Percentiles rank a stretch among this genome's conserved stretches.
phyloP scores from a whole-genome alignment of 2,888 invertebrate genomes.

The Cistogaster globosa region DNA sequence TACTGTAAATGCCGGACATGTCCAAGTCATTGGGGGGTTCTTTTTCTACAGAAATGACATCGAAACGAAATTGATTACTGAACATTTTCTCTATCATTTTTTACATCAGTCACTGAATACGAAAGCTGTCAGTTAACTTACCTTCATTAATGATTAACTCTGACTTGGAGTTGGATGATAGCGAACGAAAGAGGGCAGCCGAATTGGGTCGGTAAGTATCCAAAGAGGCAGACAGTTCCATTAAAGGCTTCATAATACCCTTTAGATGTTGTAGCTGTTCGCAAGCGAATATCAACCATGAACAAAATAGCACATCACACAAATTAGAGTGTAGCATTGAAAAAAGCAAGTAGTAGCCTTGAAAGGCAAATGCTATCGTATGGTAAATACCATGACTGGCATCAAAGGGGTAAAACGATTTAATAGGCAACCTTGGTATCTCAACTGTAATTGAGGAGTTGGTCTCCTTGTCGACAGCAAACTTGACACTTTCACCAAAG shows the following conservation, averaged over 20 bases:
- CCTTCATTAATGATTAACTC: slow-evolving; percentile 82
- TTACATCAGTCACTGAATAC: not conserved
- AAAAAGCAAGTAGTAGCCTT: slow-evolving; percentile 88
- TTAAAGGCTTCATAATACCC: slow-evolving; percentile 93
- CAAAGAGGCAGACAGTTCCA: slow-evolving; percentile 92
- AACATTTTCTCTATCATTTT: not conserved
- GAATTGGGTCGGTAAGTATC: slow-evolving; percentile 90
- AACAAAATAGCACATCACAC: slow-evolving; percentile 91
- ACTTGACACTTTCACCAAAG: slow-evolving; percentile 89
- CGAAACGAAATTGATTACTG: slow-evolving; percentile 37
- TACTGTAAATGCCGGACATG: slow-evolving; percentile 89
- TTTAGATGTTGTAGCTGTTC: slow-evolving; percentile 93
- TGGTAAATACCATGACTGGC: slow-evolving; percentile 88
- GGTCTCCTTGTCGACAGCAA: slow-evolving; percentile 87
- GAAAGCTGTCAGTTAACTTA: slow-evolving; percentile 63
- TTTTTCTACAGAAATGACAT: slow-evolving; percentile 78
- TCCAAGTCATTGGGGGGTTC: slow-evolving; percentile 86
- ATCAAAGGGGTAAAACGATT: slow-evolving; percentile 91
- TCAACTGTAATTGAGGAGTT: slow-evolving; percentile 88
- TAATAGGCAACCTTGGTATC: slow-evolving; percentile 89
- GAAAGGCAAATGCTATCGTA: slow-evolving; percentile 87
- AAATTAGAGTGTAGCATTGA: slow-evolving; percentile 86
- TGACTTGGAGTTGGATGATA: slow-evolving; percentile 83
- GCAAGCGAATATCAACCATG: slow-evolving; percentile 93
- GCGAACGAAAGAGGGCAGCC: slow-evolving; percentile 87